phyloP scores from a whole-genome alignment of 2,113 vertebrate species.

The Hypocryptadius cinnamomeus region DNA sequence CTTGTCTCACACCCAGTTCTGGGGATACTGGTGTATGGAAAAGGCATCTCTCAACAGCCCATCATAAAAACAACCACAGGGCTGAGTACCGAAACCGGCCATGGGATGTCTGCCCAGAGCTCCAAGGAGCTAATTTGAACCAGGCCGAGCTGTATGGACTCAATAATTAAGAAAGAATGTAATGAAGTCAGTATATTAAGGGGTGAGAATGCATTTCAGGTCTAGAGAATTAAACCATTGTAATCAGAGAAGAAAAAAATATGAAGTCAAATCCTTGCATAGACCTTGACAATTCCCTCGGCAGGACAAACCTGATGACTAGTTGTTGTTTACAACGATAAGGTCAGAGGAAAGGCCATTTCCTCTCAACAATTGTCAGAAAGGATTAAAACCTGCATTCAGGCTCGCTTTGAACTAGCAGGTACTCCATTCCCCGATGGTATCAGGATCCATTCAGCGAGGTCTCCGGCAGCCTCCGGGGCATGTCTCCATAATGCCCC shows the following conservation, averaged over 20 bases:
- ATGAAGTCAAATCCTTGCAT: constrained; percentile 26
- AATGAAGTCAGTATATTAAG: constrained; percentile 27
- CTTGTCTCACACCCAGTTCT: neutral
- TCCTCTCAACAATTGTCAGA: constrained; percentile 62
- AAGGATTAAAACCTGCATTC: constrained; percentile 62
- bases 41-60: neutral
- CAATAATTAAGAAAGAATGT: constrained; percentile 50
- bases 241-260: neutral
- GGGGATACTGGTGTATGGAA: neutral
- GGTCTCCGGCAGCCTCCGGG: constrained; percentile 41
- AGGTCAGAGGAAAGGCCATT: constrained; percentile 67
- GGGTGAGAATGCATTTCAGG: constrained; percentile 31
- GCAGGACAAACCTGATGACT: constrained; percentile 48
- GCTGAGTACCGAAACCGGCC: neutral
- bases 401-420: constrained; percentile 60
- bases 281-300: constrained; percentile 52
- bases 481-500: constrained; percentile 58
- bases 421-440: constrained; percentile 55
- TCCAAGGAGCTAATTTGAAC: constrained; percentile 11
- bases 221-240: constrained; percentile 35
- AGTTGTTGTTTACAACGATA: constrained; percentile 61
- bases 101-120: neutral
- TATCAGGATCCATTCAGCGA: constrained; percentile 40
- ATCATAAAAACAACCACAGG: neutral
- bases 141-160: neutral